A percentile compares a stretch with the other conserved stretches of the same genome.
phyloP scores from a whole-genome alignment of 2,113 vertebrate species.

The Uria lomvia region DNA sequence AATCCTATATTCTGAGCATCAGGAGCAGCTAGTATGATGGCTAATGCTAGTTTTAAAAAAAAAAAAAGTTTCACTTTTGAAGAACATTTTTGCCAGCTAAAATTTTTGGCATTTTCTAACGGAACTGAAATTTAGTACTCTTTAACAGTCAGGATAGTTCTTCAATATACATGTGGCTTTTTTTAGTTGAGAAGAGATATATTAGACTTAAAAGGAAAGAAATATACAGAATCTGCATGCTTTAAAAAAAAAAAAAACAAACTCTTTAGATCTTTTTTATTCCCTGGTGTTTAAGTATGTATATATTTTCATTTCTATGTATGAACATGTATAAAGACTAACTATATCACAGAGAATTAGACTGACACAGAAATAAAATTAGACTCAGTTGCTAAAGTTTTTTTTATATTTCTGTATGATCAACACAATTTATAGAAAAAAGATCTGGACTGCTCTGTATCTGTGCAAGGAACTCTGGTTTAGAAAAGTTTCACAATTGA shows the following conservation, averaged over 20 bases:
- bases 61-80: neutral
- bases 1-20: neutral
- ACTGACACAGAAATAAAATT: neutral
- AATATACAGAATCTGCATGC: neutral
- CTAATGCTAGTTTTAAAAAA: neutral
- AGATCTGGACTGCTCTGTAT: neutral
- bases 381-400: neutral
- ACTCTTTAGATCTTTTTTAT: neutral
- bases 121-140: neutral
- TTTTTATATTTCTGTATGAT: neutral
- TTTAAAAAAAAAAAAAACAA: neutral
- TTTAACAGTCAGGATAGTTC: neutral
- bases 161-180: neutral
- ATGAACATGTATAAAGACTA: neutral
- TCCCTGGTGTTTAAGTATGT: neutral
- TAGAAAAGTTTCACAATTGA: neutral
- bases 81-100: neutral
- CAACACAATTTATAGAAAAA: neutral
- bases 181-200: neutral
- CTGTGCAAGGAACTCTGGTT: neutral
- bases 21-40: neutral
- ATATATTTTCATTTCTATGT: neutral
- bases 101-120: neutral
- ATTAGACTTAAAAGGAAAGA: neutral
- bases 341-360: neutral